Evolutionary conservation across 2,113 vertebrate genomes (phyloP).

Genomic region (Salvator merianae): DNA sequence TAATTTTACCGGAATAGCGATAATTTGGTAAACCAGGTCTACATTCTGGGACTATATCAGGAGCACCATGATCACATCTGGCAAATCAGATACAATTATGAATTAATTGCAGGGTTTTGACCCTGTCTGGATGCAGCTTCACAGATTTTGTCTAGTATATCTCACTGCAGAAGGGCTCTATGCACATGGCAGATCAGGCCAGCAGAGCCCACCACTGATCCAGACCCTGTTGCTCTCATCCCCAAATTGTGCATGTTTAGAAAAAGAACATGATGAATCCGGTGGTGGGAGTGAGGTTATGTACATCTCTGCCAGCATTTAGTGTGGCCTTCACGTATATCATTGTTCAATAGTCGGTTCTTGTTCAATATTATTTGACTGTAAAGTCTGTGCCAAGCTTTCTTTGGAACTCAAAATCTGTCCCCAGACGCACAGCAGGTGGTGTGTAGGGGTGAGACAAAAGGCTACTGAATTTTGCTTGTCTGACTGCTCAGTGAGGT

Average conservation of each 20-base stretch:
- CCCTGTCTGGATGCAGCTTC: too few species aligned
- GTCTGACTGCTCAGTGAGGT: constrained; percentile 1
- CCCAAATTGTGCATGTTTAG: background rate
- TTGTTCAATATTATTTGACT: background rate
- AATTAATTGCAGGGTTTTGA: too few species aligned
- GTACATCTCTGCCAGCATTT: background rate
- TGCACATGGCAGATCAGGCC: too few species aligned
- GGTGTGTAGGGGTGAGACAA: background rate
- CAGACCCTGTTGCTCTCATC: background rate
- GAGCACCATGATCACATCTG: too few species aligned
- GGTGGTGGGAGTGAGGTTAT: background rate
- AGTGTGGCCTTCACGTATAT: background rate
- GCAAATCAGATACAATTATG: too few species aligned
- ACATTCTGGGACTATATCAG: too few species aligned
- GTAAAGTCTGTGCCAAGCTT: background rate
- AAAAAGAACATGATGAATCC: background rate
- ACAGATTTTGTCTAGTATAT: too few species aligned
- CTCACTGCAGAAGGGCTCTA: too few species aligned
- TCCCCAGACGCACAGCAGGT: background rate
- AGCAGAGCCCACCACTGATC: too few species aligned
- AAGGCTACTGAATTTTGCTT: background rate
- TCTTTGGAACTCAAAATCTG: constrained; percentile 18
- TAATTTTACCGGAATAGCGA: too few species aligned
- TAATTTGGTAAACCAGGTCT: too few species aligned
- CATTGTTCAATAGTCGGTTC: background rate